Base-by-base conservation (phyloP, 2,888 invertebrate species). In the Tipula confusa region DNA sequence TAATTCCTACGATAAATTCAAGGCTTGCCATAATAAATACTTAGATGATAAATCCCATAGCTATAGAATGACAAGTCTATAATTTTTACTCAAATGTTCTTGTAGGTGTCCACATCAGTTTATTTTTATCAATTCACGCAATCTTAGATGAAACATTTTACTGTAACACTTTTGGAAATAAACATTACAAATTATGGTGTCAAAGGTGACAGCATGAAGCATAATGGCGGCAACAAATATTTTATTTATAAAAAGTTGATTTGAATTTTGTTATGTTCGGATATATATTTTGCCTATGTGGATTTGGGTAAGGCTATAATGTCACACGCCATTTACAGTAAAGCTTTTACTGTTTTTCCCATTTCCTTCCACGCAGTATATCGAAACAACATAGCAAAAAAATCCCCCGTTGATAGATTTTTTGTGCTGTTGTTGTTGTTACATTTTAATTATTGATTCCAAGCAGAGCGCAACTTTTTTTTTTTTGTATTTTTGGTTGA, bases 381-480 rank as follows among this genome's bases (percentile, higher is more conserved):
- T 43, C n/a, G n/a, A 24, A 9, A 64, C 24, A 13, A 5, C 7
- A 31, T 5, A 5, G 31, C 7, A 2, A 3, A 64, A 64, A 43
- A 64, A 64, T 64, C 64, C 24, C 64, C 18, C 24, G 64, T 24
- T 64, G 64, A 64, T 64, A 64, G 64, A 64, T 64, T 64, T 64
- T 48, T 18, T 36, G 7, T 11, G n/a, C n/a, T n/a, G n/a, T n/a
- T 36, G 1, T 9, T 6, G n/a, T 64, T 24, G 18, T 64, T 24
- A 64, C 24, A 64, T 64, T 64, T 64, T 64, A 64, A 64, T 64
- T 64, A 64, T 64, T 24, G 64, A 64, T 64, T 64, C 64, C 64
- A 64, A 24, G 24, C 64, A 11, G 64, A 64, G 24, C 64, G 64
- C 64, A 24, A 18, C 13, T 64, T 24, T 24, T 24, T 64, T 24